Conservation (phyloP, 2,888 invertebrate species). For the Incurvaria masculella region DNA sequence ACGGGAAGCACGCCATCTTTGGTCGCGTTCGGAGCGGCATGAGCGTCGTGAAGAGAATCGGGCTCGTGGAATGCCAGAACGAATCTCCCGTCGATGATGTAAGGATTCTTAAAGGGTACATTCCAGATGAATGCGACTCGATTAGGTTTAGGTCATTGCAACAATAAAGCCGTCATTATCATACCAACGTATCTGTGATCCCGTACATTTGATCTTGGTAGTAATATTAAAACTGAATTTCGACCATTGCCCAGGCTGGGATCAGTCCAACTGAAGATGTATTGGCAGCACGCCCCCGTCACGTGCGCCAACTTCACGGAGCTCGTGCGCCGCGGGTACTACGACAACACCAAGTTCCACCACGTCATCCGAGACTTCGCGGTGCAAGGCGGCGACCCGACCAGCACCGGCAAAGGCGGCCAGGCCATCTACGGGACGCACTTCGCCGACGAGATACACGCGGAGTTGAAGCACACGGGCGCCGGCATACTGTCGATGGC, state of each 20-base stretch:
- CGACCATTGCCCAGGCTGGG: conserved; percentile 74
- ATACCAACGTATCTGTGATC: background rate
- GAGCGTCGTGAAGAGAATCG: conserved; percentile 88
- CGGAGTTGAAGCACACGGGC: conserved; percentile 93
- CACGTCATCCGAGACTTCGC: conserved; percentile 91
- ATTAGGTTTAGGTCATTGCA: background rate
- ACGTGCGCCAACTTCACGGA: conserved; percentile 98
- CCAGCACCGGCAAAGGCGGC: conserved; percentile 95
- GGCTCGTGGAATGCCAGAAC: conserved; percentile 86
- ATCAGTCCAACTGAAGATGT: conserved; percentile 84
- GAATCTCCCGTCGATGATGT: conserved; percentile 91
- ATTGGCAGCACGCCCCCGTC: conserved; percentile 98
- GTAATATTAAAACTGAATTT: conserved; percentile 1
- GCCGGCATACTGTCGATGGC: conserved; percentile 92
- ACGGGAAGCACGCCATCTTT: conserved; percentile 97
- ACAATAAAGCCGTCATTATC: background rate
- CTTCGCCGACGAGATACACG: conserved; percentile 94
- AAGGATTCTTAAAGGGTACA: conserved; percentile 61
- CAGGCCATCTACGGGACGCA: conserved; percentile 93
- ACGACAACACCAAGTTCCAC: conserved; percentile 95
- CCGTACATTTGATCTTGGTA: background rate
- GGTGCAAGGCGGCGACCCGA: conserved; percentile 97
- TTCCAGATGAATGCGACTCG: background rate
- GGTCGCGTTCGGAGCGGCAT: conserved; percentile 87
- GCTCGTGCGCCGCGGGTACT: conserved; percentile 88